Evolutionary conservation across 2,113 vertebrate species (phyloP), one percentile per base, ranked within the genome.

Genomic region (Dunckerocampus dactyliophorus): DNA sequence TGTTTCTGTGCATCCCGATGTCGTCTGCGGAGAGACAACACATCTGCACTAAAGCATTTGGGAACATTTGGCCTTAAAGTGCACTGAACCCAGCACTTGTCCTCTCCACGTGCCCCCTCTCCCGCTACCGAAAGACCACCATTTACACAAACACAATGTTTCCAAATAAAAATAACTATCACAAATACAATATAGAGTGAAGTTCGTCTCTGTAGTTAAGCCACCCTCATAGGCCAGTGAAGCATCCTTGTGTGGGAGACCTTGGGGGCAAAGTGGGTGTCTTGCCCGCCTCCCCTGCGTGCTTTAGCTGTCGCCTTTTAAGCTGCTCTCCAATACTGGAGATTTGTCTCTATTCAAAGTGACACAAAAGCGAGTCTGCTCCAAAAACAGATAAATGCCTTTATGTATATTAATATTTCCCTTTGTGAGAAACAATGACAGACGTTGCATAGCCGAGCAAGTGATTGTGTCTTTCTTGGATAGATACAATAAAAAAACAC

Each of bases 31-130:
- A 58, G 52, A 67, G 57, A 43, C 49, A 68, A 43, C 72, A 71
- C 79, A 82, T 82, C 78, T 83, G 79, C 63, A 70, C 39, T 47
- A 37, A 47, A 64, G 67, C 64, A 59, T 77, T 56, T 71, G 65
- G 74, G 79, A 76, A 80, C 74, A 81, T 72, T 14, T 51, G 65
- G 67, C 75, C 55, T 17, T 47, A 74, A 58, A 77, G 76, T 71
- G 64, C 74, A 72, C 54, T 69, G 65, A 79, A 70, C 77, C 62
- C n/a, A 19, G 5, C 60, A 28, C 47, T 3, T 19, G 56, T 31
- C 20, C 16, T 37, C 56, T 17, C 0, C 47, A 11, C 39, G 22
- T 5, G 8, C 17, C 21, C 19, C 5, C 14, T 42, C 24, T 43
- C 19, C 20, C 39, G 4, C 21, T 15, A 14, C 49, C 56, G 37